These are phyloP conservation scores for Chaenogobius annularis DNA, from an alignment of 2,113 vertebrate genomes.

Conservation along the genomic window DNA sequence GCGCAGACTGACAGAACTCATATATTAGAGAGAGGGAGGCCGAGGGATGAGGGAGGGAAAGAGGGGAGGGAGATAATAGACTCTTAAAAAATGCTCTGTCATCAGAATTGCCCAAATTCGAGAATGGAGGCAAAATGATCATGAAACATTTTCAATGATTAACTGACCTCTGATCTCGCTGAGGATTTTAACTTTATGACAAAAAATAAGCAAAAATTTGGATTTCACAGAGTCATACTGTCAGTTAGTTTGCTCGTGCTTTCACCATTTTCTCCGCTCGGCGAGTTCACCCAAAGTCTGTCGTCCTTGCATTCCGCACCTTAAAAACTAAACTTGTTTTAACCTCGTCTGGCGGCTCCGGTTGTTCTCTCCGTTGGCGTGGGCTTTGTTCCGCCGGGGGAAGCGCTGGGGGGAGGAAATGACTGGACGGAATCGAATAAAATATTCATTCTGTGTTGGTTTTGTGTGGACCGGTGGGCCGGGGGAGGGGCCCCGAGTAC, in stretches of 20 bases:
- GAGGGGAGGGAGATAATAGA: no score
- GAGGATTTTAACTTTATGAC: no score
- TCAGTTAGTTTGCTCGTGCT: no score
- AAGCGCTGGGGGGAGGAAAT: conserved; percentile 60
- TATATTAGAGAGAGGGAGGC: no score
- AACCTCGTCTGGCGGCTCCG: not conserved
- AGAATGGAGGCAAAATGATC: not conserved
- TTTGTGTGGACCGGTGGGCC: not conserved
- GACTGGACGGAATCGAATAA: conserved; percentile 46
- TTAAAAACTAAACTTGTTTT: conserved; percentile 21
- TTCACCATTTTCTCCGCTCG: conserved; percentile 3
- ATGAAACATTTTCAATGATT: no score
- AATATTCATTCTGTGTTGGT: conserved; percentile 74
- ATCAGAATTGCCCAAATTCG: no score
- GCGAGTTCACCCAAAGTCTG: conserved; percentile 16
- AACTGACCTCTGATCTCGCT: no score
- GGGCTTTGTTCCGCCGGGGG: conserved; percentile 50
- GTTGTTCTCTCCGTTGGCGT: conserved; percentile 26
- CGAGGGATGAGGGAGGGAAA: no score
- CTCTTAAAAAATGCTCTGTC: no score
- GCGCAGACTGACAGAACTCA: no score
- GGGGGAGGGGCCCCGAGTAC: conserved; percentile 14
- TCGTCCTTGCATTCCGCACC: conserved; percentile 14
- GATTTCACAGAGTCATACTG: no score
- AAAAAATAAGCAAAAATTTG: no score